Conservation (phyloP, 2,888 invertebrate species). For the Tridacna crocea region DNA sequence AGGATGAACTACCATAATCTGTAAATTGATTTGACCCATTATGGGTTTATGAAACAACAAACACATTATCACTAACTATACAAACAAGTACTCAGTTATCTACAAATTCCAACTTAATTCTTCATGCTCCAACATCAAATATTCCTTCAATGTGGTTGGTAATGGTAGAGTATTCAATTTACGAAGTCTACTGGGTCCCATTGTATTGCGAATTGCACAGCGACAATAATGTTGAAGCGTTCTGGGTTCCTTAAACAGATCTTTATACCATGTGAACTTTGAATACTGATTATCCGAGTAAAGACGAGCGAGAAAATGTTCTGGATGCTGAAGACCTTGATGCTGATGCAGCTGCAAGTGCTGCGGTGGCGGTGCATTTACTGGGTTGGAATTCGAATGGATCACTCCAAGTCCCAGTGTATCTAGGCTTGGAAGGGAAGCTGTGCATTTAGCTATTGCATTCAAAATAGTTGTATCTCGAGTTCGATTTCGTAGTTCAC, state of each 20-base stretch:
- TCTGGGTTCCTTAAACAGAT: slow-evolving; percentile 73
- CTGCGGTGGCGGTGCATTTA: slow-evolving; percentile 25
- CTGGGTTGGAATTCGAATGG: slow-evolving; percentile 42
- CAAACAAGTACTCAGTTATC: too few relatives aligned
- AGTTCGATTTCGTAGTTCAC: slow-evolving; percentile 72
- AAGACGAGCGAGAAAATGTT: slow-evolving; percentile 48
- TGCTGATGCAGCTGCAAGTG: slow-evolving; percentile 24
- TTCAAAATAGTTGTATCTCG: slow-evolving; percentile 64
- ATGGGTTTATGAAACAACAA: too few relatives aligned
- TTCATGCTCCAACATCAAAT: slow-evolving; percentile 66
- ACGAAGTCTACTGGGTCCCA: slow-evolving; percentile 73
- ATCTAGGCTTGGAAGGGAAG: slow-evolving; percentile 72
- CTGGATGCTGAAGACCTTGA: slow-evolving; percentile 30
- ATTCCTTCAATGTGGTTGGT: slow-evolving; percentile 78
- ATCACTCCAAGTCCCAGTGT: slow-evolving; percentile 59
- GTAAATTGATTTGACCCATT: too few relatives aligned
- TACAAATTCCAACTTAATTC: slow-evolving; percentile 44
- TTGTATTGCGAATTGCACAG: slow-evolving; percentile 72
- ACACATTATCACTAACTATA: too few relatives aligned
- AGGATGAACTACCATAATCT: too few relatives aligned
- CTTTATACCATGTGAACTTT: slow-evolving; percentile 78
- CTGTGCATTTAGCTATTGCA: slow-evolving; percentile 77
- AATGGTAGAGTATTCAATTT: slow-evolving; percentile 75
- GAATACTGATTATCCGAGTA: slow-evolving; percentile 58
- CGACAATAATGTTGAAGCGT: slow-evolving; percentile 81